Evolutionary conservation across 2,888 invertebrate genomes (phyloP).

Genomic region (Lepidochitona cinerea): DNA sequence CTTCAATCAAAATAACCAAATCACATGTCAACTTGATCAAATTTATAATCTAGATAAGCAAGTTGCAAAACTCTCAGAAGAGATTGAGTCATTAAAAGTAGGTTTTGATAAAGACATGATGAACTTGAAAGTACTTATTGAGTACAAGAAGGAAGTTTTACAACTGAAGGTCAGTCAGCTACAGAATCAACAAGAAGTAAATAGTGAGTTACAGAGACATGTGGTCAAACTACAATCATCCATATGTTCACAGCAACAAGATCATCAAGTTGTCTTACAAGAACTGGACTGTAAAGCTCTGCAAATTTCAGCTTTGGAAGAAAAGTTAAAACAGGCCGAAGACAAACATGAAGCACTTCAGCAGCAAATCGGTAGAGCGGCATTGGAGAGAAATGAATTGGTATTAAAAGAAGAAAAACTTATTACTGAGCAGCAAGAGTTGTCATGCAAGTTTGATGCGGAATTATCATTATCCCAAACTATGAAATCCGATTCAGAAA

Average conservation of each 20-base stretch:
- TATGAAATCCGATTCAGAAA: no score
- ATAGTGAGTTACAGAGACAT: constrained; percentile 20
- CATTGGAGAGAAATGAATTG: constrained; percentile 2
- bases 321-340: constrained; percentile 11
- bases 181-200: constrained; percentile 19
- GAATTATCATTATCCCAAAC: no score
- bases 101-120: constrained; percentile 15
- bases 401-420: no score
- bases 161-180: constrained; percentile 25
- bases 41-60: constrained; percentile 12
- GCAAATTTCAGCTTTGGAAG: constrained; percentile 11
- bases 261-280: constrained; percentile 12
- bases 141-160: constrained; percentile 28
- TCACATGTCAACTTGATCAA: constrained; percentile 12
- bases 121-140: constrained; percentile 25
- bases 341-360: constrained; percentile 4
- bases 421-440: no score
- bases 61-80: constrained; percentile 17
- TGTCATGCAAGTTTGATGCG: no score
- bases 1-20: constrained; percentile 16
- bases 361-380: background rate
- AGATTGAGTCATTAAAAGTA: background rate
- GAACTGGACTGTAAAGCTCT: constrained; percentile 7
- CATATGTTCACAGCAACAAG: constrained; percentile 7
- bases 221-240: constrained; percentile 10